Percentiles rank a stretch among this genome's conserved stretches.
Evolutionary conservation across 1,140 invertebrate genomes (phyloP).

Genomic region (Limonius californicus): DNA sequence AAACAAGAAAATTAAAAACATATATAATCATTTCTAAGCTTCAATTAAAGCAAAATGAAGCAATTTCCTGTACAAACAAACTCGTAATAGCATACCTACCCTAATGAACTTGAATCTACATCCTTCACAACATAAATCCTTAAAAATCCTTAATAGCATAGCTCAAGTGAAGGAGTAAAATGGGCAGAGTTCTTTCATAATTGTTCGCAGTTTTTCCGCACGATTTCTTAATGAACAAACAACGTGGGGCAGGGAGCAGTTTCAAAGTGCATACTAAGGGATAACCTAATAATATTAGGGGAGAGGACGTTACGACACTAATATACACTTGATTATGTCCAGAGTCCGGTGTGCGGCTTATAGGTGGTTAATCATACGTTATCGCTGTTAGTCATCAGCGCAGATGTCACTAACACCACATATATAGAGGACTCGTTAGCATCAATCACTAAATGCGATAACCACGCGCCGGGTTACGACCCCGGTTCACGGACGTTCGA

Average conservation of each 20-base stretch:
- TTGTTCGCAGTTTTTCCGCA: too few relatives aligned
- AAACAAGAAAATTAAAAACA: too few relatives aligned
- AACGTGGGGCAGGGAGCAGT: too few relatives aligned
- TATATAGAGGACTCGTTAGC: conserved; percentile 1
- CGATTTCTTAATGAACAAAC: too few relatives aligned
- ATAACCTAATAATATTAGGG: too few relatives aligned
- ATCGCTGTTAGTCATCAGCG: background rate
- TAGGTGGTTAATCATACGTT: background rate
- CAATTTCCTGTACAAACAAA: too few relatives aligned
- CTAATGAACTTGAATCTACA: background rate
- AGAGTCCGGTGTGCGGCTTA: background rate
- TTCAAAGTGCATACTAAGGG: too few relatives aligned
- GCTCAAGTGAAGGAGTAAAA: background rate
- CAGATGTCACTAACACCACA: conserved; percentile 5
- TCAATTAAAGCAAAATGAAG: too few relatives aligned
- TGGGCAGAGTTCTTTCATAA: too few relatives aligned
- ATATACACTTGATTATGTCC: background rate
- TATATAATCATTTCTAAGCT: too few relatives aligned
- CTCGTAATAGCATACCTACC: background rate
- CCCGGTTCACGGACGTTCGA: conserved; percentile 18
- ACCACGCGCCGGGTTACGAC: background rate
- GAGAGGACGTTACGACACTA: too few relatives aligned
- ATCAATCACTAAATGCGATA: conserved; percentile 13
- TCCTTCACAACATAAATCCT: conserved; percentile 2
- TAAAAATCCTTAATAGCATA: conserved; percentile 1